Evolutionary conservation across 1,140 invertebrate species (phyloP), one percentile per base, ranked within the genome.

Genomic region (Lithobius niger): DNA sequence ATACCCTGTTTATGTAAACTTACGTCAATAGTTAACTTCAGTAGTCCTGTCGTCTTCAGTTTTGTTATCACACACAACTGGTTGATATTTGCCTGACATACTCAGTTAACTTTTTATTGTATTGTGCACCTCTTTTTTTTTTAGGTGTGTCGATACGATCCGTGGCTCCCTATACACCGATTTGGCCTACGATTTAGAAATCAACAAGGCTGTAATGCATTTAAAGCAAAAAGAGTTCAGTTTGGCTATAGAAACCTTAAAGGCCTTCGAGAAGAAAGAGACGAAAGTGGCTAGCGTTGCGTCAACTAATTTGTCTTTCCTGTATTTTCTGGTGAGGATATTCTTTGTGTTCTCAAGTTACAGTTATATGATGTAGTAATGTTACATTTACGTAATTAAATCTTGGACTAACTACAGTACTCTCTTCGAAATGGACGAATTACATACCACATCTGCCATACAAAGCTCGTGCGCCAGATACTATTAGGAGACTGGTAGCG

Each of bases 151-250:
- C 18, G 80, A 84, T 60, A 73, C 80, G 47, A 88, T 95, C 43
- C 87, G 86, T 68, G 72, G 71, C 42, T 89, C 86, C 1, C 81
- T 82, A 27, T 86, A 88, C 64, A 74, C 82, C 10, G 75, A 79
- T 59, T 66, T 95, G 27, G 87, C 89, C 18, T 84, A 85, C 61
- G 89, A 94, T 69, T 73, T 96, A 52, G 90, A 96, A 72, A 88
- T 97, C 56, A 93, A 91, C 67, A 95, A 94, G 71, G 91, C 90
- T 0, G 80, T 93, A 48, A 88, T 90, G 66, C 89, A 83, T 69
- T 70, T 97, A 16, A 83, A 87, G 57, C 85, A 89, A 69, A 81
- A 86, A 56, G 84, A 95, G 64, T 79, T 92, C 15, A 72, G 78
- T 44, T 75, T 73, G 51, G 84, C 91, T 0, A 82, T 92, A 36